phyloP scores from a whole-genome alignment of 2,113 vertebrate genomes.

The Eira barbara region DNA sequence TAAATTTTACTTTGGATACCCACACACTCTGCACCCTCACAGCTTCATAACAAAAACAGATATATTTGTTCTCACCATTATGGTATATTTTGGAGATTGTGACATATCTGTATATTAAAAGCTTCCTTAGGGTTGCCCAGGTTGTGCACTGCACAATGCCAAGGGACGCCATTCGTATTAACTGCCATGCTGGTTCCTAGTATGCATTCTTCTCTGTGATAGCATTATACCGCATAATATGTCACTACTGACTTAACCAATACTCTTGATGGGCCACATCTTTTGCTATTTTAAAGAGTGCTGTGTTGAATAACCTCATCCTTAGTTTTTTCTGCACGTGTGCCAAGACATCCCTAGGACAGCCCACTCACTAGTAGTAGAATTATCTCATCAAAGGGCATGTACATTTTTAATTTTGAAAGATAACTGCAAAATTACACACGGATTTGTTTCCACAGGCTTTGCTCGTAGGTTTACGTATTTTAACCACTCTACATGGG shows the following conservation, averaged over 20 bases:
- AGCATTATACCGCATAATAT: neutral
- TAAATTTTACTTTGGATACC: neutral
- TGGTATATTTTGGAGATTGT: neutral
- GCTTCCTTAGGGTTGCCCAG: neutral
- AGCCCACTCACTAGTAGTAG: neutral
- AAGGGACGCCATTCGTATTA: neutral
- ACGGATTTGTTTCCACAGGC: neutral
- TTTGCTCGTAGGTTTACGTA: fast-evolving
- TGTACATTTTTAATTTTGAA: neutral
- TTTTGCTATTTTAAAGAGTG: neutral
- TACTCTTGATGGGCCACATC: neutral
- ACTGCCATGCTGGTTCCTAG: neutral
- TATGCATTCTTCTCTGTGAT: neutral
- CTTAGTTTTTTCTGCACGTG: neutral
- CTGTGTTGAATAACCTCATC: neutral
- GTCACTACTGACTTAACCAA: neutral
- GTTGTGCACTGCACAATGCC: neutral
- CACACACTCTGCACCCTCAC: neutral
- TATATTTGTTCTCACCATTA: neutral
- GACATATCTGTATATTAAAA: neutral
- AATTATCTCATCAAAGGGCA: neutral
- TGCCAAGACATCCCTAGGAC: neutral
- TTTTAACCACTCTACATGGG: neutral
- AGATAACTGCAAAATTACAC: neutral
- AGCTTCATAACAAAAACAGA: neutral